Evolutionary conservation across 2,888 invertebrate genomes (phyloP), one percentile per base, ranked within the genome.

Genomic region (Ethmia dodecea): DNA sequence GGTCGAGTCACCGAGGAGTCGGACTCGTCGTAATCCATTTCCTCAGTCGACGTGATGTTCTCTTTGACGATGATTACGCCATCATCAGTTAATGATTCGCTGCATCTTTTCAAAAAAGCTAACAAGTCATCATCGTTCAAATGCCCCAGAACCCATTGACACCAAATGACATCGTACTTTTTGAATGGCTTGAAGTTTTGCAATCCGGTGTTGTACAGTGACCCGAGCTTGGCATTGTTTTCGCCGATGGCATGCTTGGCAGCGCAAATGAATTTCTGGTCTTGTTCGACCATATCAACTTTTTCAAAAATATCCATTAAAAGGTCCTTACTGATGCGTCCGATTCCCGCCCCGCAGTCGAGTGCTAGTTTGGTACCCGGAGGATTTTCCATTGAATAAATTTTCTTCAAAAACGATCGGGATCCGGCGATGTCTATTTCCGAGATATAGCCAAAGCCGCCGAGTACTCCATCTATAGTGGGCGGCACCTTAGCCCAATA

Each of bases 261-360:
- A 51, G 91, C 88, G 51, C 91, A 89, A 35, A 97, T 80, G 77
- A 98, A 98, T 45, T 89, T 89, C 43, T 90, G 86, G 75, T 96
- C 95, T 65, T 97, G 96, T 71, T 98, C 98, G 1, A 98, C 94
- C 60, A 98, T 84, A 83, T 98, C 98, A 0, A 97, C 94, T 39
- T 86, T 90, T 8, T 92, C 87, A 74, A 98, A 99, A 46, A 91
- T 75, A 27, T 93, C 91, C 34, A 93, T 83, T 12, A 99, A 81
- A 8, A 99, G 52, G 42, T 94, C 88, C 66, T 96, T 96, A 1
- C 95, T 93, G 25, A 99, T 93, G 52, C 99, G 88, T 0, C 99
- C 99, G 52, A 99, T 99, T 2, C 99, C 99, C 10, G 98, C 95
- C 3, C 99, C 99, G 74, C 99, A 99, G 65, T 99, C 99, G 5